phyloP scores from a whole-genome alignment of 2,797 vertebrate genomes.

The Benthosema pterotum region DNA sequence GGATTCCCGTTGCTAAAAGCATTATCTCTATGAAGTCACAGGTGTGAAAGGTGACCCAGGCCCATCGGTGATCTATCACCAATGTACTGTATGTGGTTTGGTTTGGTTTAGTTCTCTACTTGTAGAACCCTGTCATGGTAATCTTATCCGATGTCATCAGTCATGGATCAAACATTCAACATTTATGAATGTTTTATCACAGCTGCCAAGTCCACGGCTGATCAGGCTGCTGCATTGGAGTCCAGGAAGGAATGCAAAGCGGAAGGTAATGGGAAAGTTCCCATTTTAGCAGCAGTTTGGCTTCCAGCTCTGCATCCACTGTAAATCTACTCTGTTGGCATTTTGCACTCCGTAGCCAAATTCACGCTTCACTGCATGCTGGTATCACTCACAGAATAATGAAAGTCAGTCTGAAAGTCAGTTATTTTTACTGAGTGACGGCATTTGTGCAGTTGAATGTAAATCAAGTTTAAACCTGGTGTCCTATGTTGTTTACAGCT shows the following conservation, averaged over 20 bases:
- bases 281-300: conserved; percentile 2
- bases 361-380: neutral
- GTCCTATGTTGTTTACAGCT: neutral
- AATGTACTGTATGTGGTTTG: neutral
- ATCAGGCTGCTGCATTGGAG: conserved; percentile 35
- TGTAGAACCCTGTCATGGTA: too few relatives aligned
- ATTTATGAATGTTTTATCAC: conserved; percentile 34
- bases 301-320: conserved; percentile 23
- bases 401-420: too few relatives aligned
- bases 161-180: conserved; percentile 16
- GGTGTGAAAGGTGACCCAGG: neutral
- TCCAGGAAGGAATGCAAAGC: conserved; percentile 42
- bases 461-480: too few relatives aligned
- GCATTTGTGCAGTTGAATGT: too few relatives aligned
- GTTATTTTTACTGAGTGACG: too few relatives aligned
- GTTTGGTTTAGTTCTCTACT: too few relatives aligned
- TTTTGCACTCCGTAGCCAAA: conserved; percentile 21
- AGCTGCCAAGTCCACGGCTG: conserved; percentile 43
- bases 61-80: neutral
- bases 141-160: neutral
- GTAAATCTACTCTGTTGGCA: conserved; percentile 13
- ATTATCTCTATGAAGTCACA: neutral
- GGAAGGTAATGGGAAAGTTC: conserved; percentile 47
- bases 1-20: neutral
- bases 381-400: neutral